Conservation (phyloP, 2,113 vertebrate species). For the Bufo gargarizans region DNA sequence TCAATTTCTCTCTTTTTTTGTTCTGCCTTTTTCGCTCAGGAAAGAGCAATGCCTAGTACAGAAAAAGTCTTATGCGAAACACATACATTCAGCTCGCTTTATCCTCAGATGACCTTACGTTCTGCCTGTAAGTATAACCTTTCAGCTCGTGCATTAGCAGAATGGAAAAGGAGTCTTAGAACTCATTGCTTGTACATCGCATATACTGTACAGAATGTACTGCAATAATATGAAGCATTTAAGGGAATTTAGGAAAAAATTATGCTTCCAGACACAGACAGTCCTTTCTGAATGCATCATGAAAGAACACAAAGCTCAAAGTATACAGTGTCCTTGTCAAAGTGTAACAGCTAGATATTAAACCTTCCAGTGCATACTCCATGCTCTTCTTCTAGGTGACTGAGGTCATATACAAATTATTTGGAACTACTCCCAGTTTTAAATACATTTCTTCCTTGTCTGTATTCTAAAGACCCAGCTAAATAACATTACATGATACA, state of each 20-base stretch:
- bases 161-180: constrained; percentile 57
- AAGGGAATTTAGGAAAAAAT: constrained; percentile 51
- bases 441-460: background rate
- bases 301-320: constrained; percentile 46
- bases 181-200: constrained; percentile 45
- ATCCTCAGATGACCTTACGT: constrained; percentile 50
- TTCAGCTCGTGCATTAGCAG: constrained; percentile 48
- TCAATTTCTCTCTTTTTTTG: constrained; percentile 6
- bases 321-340: constrained; percentile 49
- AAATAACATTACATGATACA: background rate
- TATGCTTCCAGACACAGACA: constrained; percentile 45
- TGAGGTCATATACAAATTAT: background rate
- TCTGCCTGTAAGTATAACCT: constrained; percentile 37
- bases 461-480: background rate
- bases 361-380: background rate
- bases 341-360: constrained; percentile 52
- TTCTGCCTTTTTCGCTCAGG: constrained; percentile 12
- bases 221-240: constrained; percentile 46
- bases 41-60: constrained; percentile 20
- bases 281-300: constrained; percentile 24
- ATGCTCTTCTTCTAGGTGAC: background rate
- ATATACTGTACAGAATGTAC: constrained; percentile 53
- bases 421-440: background rate
- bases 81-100: constrained; percentile 53
- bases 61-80: constrained; percentile 34